Evolutionary conservation across 1,140 invertebrate genomes (phyloP).

Genomic region (Nixonia krombeini): DNA sequence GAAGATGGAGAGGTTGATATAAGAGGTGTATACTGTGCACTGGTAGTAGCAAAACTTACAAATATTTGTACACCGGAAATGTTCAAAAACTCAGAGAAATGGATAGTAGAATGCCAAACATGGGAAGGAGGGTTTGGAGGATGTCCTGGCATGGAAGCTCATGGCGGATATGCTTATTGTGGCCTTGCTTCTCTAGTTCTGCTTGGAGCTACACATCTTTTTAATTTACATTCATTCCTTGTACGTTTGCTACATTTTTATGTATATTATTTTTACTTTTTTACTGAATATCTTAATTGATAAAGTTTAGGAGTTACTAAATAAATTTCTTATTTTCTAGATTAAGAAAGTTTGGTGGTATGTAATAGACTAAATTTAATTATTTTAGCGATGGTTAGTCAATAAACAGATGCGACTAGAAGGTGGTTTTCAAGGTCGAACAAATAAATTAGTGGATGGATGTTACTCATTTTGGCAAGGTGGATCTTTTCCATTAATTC

Average conservation of each 20-base stretch:
- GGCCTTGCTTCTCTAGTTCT: constrained; percentile 90
- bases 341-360: no score
- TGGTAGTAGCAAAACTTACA: constrained; percentile 89
- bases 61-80: constrained; percentile 84
- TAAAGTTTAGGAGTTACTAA: no score
- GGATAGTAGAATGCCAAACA: constrained; percentile 94
- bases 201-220: constrained; percentile 84
- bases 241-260: constrained; percentile 74
- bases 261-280: no score
- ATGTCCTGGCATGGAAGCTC: constrained; percentile 95
- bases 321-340: background rate
- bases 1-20: constrained; percentile 96
- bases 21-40: constrained; percentile 94
- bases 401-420: constrained; percentile 91
- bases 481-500: constrained; percentile 86
- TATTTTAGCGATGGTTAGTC: constrained; percentile 83
- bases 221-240: constrained; percentile 84
- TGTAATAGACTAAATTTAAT: constrained; percentile 5
- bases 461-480: constrained; percentile 99
- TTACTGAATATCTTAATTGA: no score
- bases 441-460: constrained; percentile 98
- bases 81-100: constrained; percentile 89
- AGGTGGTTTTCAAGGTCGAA: constrained; percentile 95
- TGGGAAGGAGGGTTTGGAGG: constrained; percentile 99
- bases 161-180: constrained; percentile 99